Evolutionary conservation across 1,140 invertebrate genomes (phyloP), one percentile per base, ranked within the genome.

Genomic region (Drosophila pseudoobscura): DNA sequence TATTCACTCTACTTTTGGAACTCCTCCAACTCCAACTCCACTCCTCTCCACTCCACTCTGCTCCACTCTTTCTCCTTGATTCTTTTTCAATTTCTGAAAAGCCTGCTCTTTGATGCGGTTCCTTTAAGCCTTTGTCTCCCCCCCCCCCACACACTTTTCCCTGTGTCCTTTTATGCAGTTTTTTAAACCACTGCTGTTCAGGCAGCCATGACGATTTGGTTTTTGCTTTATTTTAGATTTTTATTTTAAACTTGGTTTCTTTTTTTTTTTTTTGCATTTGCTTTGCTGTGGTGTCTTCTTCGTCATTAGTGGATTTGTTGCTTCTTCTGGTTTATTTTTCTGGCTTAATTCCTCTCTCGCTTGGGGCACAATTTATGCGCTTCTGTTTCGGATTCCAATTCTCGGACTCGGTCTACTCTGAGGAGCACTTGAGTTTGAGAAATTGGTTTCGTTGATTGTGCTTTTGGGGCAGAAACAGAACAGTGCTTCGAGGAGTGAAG

Each of bases 371-470:
- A 71, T 80, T 85, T 87, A 87, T 85, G 77, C 64, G 82, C 82
- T 75, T 85, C 82, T 87, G 82, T 87, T 78, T 78, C 58, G 51
- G 49, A 63, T 64, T 60, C 65, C 55, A 1, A 39, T 4, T 13
- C 35, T 39, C 35, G 11, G 65, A 69, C 56, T 56, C 24, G 44
- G 65, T 49, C 44, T 56, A 56, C 51, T 69, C 73, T 71, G 69
- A 75, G 75, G 61, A 74, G 65, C 52, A 64, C 77, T 82, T 78
- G 60, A 83, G 62, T 69, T 87, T 87, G 82, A 78, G 65, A 85
- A 80, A 85, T 85, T 78, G 74, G 54, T 75, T 78, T 66, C 29
- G 74, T 70, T 87, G 82, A 78, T 70, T 80, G 76, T 80, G 79
- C 74, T 56, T 80, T 56, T 54, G 22, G 56, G 65, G 45, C 15